Conservation (phyloP, 2,888 invertebrate species). For the Lasioglossum pauxillum region DNA sequence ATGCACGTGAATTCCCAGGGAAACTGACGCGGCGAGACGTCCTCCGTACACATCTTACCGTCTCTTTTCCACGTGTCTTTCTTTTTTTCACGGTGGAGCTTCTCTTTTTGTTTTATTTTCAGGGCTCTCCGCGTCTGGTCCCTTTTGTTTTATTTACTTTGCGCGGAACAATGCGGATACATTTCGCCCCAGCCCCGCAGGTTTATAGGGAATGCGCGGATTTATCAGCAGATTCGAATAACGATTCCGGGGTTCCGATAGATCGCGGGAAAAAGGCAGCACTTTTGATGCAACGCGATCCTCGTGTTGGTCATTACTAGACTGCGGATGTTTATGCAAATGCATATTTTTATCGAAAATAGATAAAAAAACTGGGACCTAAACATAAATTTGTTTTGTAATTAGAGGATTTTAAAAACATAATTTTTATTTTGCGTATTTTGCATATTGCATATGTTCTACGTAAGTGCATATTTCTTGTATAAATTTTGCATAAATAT, state of each 20-base stretch:
- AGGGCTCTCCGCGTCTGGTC: background rate
- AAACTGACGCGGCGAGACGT: conserved; percentile 20
- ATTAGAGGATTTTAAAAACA: too few relatives aligned
- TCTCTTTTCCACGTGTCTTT: background rate
- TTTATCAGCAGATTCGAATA: conserved; percentile 26
- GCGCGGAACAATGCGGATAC: conserved; percentile 4
- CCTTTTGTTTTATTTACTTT: conserved; percentile 21
- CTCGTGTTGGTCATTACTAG: background rate
- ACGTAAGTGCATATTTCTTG: too few relatives aligned
- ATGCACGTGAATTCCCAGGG: conserved; percentile 46
- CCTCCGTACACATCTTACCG: background rate
- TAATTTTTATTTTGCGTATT: too few relatives aligned
- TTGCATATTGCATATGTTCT: too few relatives aligned
- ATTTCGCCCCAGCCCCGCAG: background rate
- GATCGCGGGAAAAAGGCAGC: background rate
- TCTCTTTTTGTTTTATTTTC: background rate
- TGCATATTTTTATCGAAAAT: too few relatives aligned
- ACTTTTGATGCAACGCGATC: too few relatives aligned
- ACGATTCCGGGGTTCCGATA: conserved; percentile 5
- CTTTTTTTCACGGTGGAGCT: background rate
- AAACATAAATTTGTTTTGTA: too few relatives aligned
- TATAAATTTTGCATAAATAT: too few relatives aligned
- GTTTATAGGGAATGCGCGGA: conserved; percentile 23
- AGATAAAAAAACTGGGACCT: too few relatives aligned
- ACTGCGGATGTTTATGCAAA: too few relatives aligned